Base-by-base conservation (phyloP, 2,797 vertebrate genomes). In the Falco peregrinus region DNA sequence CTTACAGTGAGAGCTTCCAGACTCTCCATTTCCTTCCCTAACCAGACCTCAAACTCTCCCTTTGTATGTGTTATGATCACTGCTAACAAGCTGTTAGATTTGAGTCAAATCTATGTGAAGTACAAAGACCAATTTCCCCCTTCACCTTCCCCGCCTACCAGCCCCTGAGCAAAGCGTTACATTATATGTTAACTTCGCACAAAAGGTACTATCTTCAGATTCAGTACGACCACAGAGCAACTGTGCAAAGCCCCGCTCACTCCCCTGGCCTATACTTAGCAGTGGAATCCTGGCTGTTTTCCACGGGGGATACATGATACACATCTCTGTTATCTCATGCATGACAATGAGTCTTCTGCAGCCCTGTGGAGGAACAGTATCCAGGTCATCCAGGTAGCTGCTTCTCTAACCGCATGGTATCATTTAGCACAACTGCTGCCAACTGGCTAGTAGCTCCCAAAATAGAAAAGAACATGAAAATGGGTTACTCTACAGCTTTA, bases 281-380 rank as follows among this genome's bases (percentile, higher is more conserved):
- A 94, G 78, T 61, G 91, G 95, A 96, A 96, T 97, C 87, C 84
- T 96, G 93, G 96, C 91, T 73, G 48, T 25, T 89, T 92, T 96
- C 96, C 94, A 95, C 0, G 0, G 43, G 19, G 17, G 86, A 94
- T 65, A 97, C 31, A 33, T 5, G 92, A 97, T 84, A 92, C 48
- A 33, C 64, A 60, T 90, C 75, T 90, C 94, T 0, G 24, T 94
- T 97, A 95, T 97, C 95, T 82, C 91, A 91, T 90, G 78, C 84
- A 95, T 64, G 92, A 95, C 94, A 96, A 97, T 82, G 53, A 90
- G 68, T 51, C 60, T 8, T 74, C 71, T 77, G 89, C 53, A 84
- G 82, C 82, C 75, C 71, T 81, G 24, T 1, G 10, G 59, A 95
- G 84, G 83, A 94, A 96, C 16, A 28, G 43, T 91, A 96, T 94